Base-by-base conservation (phyloP, 2,797 vertebrate species). In the Moxostoma hubbsi region DNA sequence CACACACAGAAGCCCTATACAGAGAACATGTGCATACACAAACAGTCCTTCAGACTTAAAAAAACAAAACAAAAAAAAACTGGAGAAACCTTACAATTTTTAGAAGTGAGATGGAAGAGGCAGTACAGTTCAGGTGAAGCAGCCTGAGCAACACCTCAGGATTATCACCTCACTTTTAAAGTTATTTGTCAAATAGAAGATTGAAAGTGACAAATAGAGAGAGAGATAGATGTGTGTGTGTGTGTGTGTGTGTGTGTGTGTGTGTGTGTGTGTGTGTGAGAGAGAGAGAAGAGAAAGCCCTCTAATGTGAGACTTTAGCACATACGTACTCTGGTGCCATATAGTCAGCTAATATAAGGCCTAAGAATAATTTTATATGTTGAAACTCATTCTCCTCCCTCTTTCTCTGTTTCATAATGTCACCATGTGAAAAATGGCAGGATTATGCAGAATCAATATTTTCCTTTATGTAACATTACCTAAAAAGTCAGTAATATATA, bases 401-500 rank as follows among this genome's bases (percentile, higher is more conserved):
- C 18, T 68, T 61, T 15, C 43, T 63, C 55, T 15, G 59, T 69
- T 58, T 54, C 69, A 11, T 4, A 46, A 2, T 43, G 49, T 18
- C 77, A 47, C 8, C 8, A 9, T 59, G 62, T 82, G 83, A 75
- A 55, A 76, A 59, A 75, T 78, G 62, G 9, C 62, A 46, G n/a
- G 78, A 12, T 18, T 18, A 57, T 63, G 63, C 15, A 57, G 10
- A 57, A 85, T 81, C 84, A n/a, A 67, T 79, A 73, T 51, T 45
- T 58, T 36, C 62, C 66, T 15, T 54, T 12, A 72, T 74, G 63
- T 80, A 46, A 79, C 75, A 68, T 64, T 75, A 82, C 57, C 73
- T 64, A 62, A 51, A 72, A 81, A 76, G 74, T 62, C 47, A 73
- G 43, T 59, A 36, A 81, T 81, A 54, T 77, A 77, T 81, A 77